phyloP scores from a whole-genome alignment of 2,888 invertebrate genomes.

The Athetis lepigone region DNA sequence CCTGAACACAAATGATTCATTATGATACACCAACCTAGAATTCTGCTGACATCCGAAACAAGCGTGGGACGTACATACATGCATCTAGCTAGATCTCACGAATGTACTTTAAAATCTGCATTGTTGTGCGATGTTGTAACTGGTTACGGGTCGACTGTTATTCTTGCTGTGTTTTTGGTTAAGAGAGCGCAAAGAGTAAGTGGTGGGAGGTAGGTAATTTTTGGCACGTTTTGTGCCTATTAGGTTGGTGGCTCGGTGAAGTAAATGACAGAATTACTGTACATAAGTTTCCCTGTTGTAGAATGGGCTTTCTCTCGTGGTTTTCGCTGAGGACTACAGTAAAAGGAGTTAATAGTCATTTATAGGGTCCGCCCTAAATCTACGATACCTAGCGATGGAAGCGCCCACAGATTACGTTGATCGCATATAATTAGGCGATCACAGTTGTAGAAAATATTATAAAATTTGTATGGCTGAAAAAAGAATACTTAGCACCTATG shows the following conservation, averaged over 20 bases:
- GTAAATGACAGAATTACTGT: not conserved
- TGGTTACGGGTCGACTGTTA: constrained; percentile 48
- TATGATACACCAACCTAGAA: constrained; percentile 18
- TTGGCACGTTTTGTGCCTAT: constrained; percentile 7
- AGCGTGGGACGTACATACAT: constrained; percentile 46
- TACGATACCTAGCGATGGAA: no score
- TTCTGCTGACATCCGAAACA: constrained; percentile 35
- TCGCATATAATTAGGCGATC: no score
- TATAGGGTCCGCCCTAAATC: no score
- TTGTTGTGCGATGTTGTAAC: constrained; percentile 57
- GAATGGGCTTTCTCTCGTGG: no score
- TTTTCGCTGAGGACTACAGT: no score
- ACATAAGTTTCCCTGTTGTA: not conserved
- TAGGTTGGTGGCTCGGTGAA: constrained; percentile 13
- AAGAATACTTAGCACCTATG: no score
- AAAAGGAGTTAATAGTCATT: no score
- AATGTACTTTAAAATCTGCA: constrained; percentile 52
- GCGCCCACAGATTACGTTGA: no score
- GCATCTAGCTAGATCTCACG: constrained; percentile 43
- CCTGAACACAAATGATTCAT: constrained; percentile 36
- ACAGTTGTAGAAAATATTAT: no score
- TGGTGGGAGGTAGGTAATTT: not conserved
- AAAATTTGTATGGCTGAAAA: no score
- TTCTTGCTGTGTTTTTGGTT: constrained; percentile 38
- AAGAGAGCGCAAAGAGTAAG: constrained; percentile 32